phyloP scores from a whole-genome alignment of 2,888 invertebrate species.

The Argyresthia goedartella region DNA sequence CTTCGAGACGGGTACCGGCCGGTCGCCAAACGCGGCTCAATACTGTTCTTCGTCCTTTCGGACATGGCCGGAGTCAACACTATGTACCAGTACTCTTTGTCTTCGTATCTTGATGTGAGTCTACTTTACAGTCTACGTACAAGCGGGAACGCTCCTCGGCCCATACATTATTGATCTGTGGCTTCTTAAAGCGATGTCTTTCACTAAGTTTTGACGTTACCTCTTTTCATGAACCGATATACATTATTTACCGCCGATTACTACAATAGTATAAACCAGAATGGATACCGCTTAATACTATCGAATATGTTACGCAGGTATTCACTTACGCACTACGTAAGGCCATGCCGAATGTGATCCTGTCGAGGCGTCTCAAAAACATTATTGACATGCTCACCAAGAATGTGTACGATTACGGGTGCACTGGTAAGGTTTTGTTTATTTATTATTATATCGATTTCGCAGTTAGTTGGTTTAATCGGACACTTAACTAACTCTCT shows the following conservation, averaged over 20 bases:
- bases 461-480: neutral
- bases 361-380: conserved; percentile 80
- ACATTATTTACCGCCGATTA: too few relatives aligned
- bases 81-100: conserved; percentile 94
- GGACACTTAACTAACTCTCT: neutral
- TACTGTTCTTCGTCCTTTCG: conserved; percentile 90
- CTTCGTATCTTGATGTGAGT: conserved; percentile 80
- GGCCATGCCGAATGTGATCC: conserved; percentile 84
- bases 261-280: too few relatives aligned
- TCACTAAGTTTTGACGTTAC: too few relatives aligned
- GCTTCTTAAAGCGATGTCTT: too few relatives aligned
- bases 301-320: conserved; percentile 49
- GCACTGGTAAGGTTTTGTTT: conserved; percentile 71
- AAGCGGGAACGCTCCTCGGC: too few relatives aligned
- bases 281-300: too few relatives aligned
- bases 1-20: conserved; percentile 88
- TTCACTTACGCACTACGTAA: conserved; percentile 86
- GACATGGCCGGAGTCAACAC: conserved; percentile 90
- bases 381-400: conserved; percentile 88
- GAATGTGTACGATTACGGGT: conserved; percentile 92
- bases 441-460: neutral
- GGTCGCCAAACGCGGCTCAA: conserved; percentile 88
- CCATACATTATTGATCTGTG: too few relatives aligned
- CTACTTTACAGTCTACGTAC: too few relatives aligned
- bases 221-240: too few relatives aligned